Evolutionary conservation across 64 coral and sea anemone species (phyloP), one percentile per base, ranked within the genome.

Genomic region (Dendronephthya gigantea): DNA sequence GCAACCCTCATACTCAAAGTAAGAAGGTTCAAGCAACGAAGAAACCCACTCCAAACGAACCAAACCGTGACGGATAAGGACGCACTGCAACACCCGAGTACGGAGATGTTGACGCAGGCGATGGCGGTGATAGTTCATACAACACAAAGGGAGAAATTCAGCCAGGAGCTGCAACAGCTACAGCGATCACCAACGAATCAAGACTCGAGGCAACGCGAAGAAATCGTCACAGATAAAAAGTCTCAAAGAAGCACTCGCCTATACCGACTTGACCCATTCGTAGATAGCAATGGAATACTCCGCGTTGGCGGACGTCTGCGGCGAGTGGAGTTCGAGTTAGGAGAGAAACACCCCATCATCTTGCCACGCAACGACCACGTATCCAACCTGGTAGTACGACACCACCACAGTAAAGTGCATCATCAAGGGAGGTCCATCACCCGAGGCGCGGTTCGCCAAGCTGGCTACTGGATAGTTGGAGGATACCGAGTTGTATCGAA

Each of bases 341-440:
- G 66, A 70, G 66, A 70, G 66, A 70, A 70, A n/a, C 66, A 70
- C 30, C 66, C 66, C 19, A 32, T 70, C 30, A 70, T 70, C n/a
- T n/a, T 70, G 66, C 19, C 66, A 70, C 66, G 66, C 17, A n/a
- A 70, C 66, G 66, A 70, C n/a, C 66, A 70, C 23, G 66, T 70
- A 9, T 70, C 66, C 19, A 70, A n/a, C 9, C 30, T 70, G 30
- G 8, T 70, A 32, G 66, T 70, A 32, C 66, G 66, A 70, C 66
- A 70, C 27, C 27, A 70, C 30, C 66, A 70, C 27, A 7, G 66
- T 32, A 9, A n/a, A 32, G 66, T 70, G 30, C 66, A 70, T n/a
- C 66, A 70, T n/a, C 66, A 70, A 32, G 66, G 66, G 27, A 70
- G 66, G n/a, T 70, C n/a, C 30, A 70, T 70, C 27, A 70, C 66